Base-by-base conservation (phyloP, 2,888 invertebrate genomes). In the Rotaria socialis region DNA sequence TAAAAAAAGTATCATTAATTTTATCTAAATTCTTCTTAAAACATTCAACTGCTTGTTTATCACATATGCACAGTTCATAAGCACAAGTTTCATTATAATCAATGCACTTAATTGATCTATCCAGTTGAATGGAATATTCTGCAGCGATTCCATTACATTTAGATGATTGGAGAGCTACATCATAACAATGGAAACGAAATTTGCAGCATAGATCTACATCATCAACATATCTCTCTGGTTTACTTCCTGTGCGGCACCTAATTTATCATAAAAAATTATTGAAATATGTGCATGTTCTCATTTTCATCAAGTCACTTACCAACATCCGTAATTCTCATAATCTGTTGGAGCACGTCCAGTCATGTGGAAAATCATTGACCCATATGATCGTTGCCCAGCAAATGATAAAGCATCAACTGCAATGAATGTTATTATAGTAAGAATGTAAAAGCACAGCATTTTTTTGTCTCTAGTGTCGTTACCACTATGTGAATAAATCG, bases 221-320 rank as follows among this genome's bases (percentile, higher is more conserved):
- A 58, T 58, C 58, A 58, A 58, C 58, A 58, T 58, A n/a, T 58
- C n/a, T 58, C 24, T 58, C 58, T 58, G 58, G 58, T 58, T 58
- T 58, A 58, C 58, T 58, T 58, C 58, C 58, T 24, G 50, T 14
- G 14, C 50, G 50, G 50, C 50, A 52, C 50, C 50, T 52, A 52
- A 52, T 52, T 52, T 11, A 52, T 52, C 14, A 52, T 52, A 3
- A 52, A 52, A 52, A 52, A 52, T 52, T 11, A 52, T 52, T 52
- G 14, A 52, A 52, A 52, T 52, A 52, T 16, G 11, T 52, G 0
- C 14, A 52, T 52, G 11, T 52, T 52, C 14, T 52, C 50, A 52
- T 52, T 52, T 52, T 52, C 50, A 52, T 52, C 14, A 52, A 16
- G 11, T 52, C 50, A 52, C 50, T 52, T 52, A 52, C 50, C 50